phyloP scores from a whole-genome alignment of 1,140 invertebrate species.

The Maniola jurtina region DNA sequence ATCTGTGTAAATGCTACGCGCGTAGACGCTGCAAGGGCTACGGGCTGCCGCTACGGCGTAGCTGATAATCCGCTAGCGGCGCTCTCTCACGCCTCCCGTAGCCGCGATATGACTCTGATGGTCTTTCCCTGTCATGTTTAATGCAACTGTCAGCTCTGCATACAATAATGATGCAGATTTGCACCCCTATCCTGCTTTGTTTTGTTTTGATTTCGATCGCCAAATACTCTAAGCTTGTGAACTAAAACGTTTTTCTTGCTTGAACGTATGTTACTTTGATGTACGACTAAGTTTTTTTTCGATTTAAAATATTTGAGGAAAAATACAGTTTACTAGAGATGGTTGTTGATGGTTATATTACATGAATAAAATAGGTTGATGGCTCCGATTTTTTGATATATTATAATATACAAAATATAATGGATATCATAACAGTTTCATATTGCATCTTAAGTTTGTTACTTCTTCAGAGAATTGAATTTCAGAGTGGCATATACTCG shows the following conservation, averaged over 20 bases:
- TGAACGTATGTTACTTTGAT: constrained; percentile 8
- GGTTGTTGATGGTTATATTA: too few species aligned
- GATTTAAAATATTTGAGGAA: neutral
- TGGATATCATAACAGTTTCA: neutral
- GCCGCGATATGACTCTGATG: constrained; percentile 65
- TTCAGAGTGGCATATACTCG: constrained; percentile 61
- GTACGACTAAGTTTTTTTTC: neutral
- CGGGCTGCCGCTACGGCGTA: constrained; percentile 56
- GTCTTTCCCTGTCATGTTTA: constrained; percentile 74
- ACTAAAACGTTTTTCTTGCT: constrained; percentile 10
- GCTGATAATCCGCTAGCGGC: constrained; percentile 68
- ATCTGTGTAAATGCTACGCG: constrained; percentile 47
- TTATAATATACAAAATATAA: neutral
- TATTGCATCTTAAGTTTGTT: constrained; percentile 7
- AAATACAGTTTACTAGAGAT: neutral
- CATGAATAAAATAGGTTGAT: too few species aligned
- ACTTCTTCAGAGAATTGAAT: constrained; percentile 43
- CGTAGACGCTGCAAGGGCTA: constrained; percentile 54
- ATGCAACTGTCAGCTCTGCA: constrained; percentile 64
- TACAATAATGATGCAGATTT: constrained; percentile 50
- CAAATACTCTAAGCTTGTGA: neutral
- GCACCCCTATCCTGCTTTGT: constrained; percentile 33
- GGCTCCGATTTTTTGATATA: too few species aligned
- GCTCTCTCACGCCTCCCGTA: constrained; percentile 62
- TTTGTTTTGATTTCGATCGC: constrained; percentile 22